Conservation (phyloP, 2,888 invertebrate species). For the Schrankia costaestrigalis region DNA sequence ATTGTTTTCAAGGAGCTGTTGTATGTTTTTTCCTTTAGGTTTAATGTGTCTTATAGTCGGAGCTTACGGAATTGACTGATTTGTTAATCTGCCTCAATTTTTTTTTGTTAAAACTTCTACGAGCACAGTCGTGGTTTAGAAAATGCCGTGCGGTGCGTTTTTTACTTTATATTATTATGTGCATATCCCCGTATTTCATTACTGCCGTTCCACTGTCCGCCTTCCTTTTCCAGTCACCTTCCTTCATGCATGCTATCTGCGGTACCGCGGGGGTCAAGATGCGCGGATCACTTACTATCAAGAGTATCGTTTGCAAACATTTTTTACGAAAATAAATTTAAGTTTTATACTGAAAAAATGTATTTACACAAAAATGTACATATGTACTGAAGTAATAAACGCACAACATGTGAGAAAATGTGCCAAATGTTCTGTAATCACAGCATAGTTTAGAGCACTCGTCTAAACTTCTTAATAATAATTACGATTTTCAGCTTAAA, state of each 20-base stretch:
- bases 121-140: slow-evolving; percentile 24
- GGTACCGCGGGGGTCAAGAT: no score
- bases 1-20: slow-evolving; percentile 42
- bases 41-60: slow-evolving; percentile 34
- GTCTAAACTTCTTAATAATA: slow-evolving; percentile 16
- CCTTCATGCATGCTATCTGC: no score
- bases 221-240: no score
- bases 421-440: slow-evolving; percentile 76
- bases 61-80: slow-evolving; percentile 61
- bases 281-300: no score
- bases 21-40: slow-evolving; percentile 45
- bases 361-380: slow-evolving; percentile 6
- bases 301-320: no score
- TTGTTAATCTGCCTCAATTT: slow-evolving; percentile 55
- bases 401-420: slow-evolving; percentile 45
- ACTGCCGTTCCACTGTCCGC: no score
- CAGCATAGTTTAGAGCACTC: slow-evolving; percentile 47
- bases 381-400: slow-evolving; percentile 29
- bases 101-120: slow-evolving; percentile 31
- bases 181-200: no score
- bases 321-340: no score
- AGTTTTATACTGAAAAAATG: no score
- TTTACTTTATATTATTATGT: slow-evolving; percentile 24
- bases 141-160: slow-evolving; percentile 31
- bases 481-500: neutral